Conservation (phyloP, 1,140 invertebrate species). For the Heliconius hewitsoni region DNA sequence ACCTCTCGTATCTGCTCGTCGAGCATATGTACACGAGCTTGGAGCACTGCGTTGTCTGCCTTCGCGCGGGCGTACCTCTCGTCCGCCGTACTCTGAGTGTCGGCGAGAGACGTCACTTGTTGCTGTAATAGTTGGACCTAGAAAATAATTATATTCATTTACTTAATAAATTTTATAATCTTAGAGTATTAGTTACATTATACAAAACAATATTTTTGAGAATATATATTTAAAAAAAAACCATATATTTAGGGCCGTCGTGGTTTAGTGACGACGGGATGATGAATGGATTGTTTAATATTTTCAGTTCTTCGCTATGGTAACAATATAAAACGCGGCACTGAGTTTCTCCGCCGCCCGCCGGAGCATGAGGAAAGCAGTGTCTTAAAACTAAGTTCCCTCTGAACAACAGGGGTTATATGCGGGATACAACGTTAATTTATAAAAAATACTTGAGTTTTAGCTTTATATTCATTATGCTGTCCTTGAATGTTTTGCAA, state of each 20-base stretch:
- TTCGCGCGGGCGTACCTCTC: slow-evolving; percentile 93
- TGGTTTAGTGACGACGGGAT: too few relatives aligned
- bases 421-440: too few relatives aligned
- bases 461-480: background rate
- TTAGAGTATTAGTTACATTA: background rate
- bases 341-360: too few relatives aligned
- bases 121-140: slow-evolving; percentile 95
- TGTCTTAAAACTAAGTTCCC: too few relatives aligned
- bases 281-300: too few relatives aligned
- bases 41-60: slow-evolving; percentile 94
- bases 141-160: background rate
- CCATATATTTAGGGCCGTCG: too few relatives aligned
- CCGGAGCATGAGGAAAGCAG: too few relatives aligned
- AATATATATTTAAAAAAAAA: too few relatives aligned
- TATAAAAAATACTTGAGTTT: background rate
- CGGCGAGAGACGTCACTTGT: slow-evolving; percentile 92
- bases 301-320: too few relatives aligned
- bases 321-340: too few relatives aligned
- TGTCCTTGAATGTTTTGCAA: slow-evolving; percentile 18
- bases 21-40: slow-evolving; percentile 93
- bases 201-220: background rate
- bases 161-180: background rate
- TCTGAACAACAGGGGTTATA: too few relatives aligned
- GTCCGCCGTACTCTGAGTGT: slow-evolving; percentile 91
- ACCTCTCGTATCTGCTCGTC: slow-evolving; percentile 96